Evolutionary conservation across 2,113 vertebrate genomes (phyloP), one percentile per base, ranked within the genome.

Genomic region (Melanostigma gelatinosum): DNA sequence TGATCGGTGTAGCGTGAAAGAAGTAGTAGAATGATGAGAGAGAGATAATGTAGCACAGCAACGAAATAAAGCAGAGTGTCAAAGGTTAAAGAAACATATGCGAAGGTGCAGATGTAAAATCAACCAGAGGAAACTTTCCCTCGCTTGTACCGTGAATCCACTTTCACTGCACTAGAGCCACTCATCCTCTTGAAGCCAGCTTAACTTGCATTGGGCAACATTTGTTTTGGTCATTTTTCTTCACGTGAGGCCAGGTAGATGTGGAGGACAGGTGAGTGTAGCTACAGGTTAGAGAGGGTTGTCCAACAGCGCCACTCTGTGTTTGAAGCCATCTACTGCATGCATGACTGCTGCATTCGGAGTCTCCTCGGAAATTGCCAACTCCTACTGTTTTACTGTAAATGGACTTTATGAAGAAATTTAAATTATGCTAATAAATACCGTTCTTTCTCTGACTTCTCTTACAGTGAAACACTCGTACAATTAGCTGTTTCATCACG

Each of bases 241-340:
- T 70, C 24, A 64, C 10, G 0, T 69, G 40, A 79, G 18, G 18
- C 8, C 52, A 75, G 24, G 29, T 66, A 32, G 27, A 57, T 67
- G 15, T 36, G 32, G 0, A 11, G 44, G 27, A 48, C 71, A 79
- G 69, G 63, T 58, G 22, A 29, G 3, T 18, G 29, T 0, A 36
- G 16, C 46, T 24, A 15, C 42, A n/a, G 32, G 48, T 4, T 44
- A 44, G 38, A 29, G 6, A 67, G 27, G 3, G 12, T 6, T 72
- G 84, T 73, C 38, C 58, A 83, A 85, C 82, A 89, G 79, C 81
- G 80, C 75, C 89, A 12, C 85, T 8, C 1, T 60, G 89, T 83
- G 92, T 55, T 79, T 13, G 0, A 72, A 63, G 4, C 2, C 0
- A 24, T 38, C 0, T 63, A 73, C 60, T 83, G 57, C 73, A 85